These are phyloP conservation scores for Cybosia mesomella DNA, from an alignment of 2,888 invertebrate species.

Conservation along the genomic window DNA sequence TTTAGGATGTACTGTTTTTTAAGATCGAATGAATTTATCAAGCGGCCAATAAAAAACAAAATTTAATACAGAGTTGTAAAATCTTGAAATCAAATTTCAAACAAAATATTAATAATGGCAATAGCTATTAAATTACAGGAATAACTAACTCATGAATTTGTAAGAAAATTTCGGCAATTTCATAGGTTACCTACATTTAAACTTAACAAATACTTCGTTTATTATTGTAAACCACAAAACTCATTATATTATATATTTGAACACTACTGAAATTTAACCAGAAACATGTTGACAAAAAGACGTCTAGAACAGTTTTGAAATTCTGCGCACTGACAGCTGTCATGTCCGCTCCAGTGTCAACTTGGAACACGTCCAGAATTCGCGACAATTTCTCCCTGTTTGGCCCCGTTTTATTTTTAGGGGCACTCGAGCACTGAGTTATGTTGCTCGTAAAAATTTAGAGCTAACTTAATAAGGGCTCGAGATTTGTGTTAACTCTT, in stretches of 20 bases:
- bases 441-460: constrained; percentile 47
- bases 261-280: constrained; percentile 37
- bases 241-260: constrained; percentile 27
- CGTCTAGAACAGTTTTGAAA: constrained; percentile 43
- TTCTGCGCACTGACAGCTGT: constrained; percentile 60
- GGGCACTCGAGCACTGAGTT: constrained; percentile 33
- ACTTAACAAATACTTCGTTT: neutral
- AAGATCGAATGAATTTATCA: too few species aligned
- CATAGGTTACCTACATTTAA: too few species aligned
- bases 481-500: constrained; percentile 9
- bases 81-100: too few species aligned
- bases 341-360: constrained; percentile 51
- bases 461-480: constrained; percentile 35
- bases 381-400: constrained; percentile 56
- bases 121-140: too few species aligned
- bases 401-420: constrained; percentile 47
- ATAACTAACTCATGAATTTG: too few species aligned
- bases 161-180: too few species aligned
- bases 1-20: too few species aligned
- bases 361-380: constrained; percentile 60
- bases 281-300: constrained; percentile 40
- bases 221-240: constrained; percentile 32
- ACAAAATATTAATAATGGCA: too few species aligned
- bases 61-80: too few species aligned
- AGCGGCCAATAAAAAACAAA: too few species aligned